A percentile compares a stretch with the other conserved stretches of the same genome.
Conservation (phyloP, 1,140 invertebrate genomes). For the Zaprionus africanus region DNA sequence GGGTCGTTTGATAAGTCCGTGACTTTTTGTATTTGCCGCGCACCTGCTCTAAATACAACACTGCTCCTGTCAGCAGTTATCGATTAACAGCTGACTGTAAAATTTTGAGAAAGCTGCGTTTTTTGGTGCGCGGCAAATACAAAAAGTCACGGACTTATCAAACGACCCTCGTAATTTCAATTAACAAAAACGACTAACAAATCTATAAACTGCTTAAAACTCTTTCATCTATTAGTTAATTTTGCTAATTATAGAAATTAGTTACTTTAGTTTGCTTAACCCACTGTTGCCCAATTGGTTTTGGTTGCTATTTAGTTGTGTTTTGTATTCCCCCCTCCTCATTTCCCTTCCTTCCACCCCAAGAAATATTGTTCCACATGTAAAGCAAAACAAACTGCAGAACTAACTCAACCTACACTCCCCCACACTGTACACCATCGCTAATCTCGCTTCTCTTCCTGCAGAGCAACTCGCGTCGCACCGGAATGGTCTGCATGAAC, state of each 20-base stretch:
- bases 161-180: too few relatives aligned
- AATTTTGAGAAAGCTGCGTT: too few relatives aligned
- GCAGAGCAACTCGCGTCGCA: slow-evolving; percentile 86
- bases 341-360: background rate
- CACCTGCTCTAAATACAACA: too few relatives aligned
- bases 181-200: slow-evolving; percentile 1
- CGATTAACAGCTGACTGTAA: too few relatives aligned
- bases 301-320: background rate
- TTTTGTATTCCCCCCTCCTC: background rate
- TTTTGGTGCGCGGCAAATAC: too few relatives aligned
- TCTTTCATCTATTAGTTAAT: background rate
- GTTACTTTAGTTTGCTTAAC: background rate
- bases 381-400: slow-evolving; percentile 50
- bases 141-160: too few relatives aligned
- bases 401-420: background rate
- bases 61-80: too few relatives aligned
- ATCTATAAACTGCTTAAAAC: background rate
- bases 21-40: too few relatives aligned
- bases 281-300: background rate
- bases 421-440: background rate
- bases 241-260: too few relatives aligned
- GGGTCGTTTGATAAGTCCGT: too few relatives aligned
- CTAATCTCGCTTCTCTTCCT: slow-evolving; percentile 14
- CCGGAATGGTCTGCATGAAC: slow-evolving; percentile 95
- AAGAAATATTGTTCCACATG: slow-evolving; percentile 75